Evolutionary conservation across 1,140 invertebrate genomes (phyloP).

Genomic region (Chrysopa pallens): DNA sequence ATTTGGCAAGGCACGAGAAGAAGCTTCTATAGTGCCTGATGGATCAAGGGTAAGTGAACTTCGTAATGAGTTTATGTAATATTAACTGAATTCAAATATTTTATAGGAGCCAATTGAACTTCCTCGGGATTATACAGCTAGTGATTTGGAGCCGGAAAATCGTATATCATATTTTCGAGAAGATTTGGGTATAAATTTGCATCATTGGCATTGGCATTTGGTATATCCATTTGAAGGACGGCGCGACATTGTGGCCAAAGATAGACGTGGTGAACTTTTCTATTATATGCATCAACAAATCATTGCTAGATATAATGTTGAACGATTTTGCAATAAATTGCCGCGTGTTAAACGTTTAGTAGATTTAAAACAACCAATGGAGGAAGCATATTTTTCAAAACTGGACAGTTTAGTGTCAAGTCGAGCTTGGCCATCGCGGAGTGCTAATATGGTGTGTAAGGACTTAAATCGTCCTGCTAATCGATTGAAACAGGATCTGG

Average conservation of each 20-base stretch:
- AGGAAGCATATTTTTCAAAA: neutral
- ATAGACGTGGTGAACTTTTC: constrained; percentile 55
- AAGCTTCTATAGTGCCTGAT: constrained; percentile 38
- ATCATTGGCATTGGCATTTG: constrained; percentile 76
- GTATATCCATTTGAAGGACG: constrained; percentile 52
- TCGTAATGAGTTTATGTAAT: constrained; percentile 11
- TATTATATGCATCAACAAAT: constrained; percentile 67
- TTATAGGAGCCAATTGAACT: constrained; percentile 38
- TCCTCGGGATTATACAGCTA: constrained; percentile 54
- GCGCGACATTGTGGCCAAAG: constrained; percentile 40
- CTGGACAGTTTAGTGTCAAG: constrained; percentile 28
- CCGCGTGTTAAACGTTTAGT: neutral
- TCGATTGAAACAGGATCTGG: constrained; percentile 42
- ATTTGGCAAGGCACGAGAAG: constrained; percentile 44
- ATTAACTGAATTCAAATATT: neutral
- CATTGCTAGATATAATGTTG: constrained; percentile 28
- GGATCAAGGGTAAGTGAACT: constrained; percentile 36
- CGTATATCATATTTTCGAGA: constrained; percentile 57
- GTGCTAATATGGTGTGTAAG: constrained; percentile 32
- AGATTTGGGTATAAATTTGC: constrained; percentile 51
- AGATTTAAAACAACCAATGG: neutral
- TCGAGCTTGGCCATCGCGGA: constrained; percentile 40
- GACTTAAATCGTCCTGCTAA: constrained; percentile 49
- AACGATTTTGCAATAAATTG: constrained; percentile 20
- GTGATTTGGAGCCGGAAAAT: constrained; percentile 53